Base-by-base conservation (phyloP, 2,888 invertebrate genomes). In the Camponotus fellah region DNA sequence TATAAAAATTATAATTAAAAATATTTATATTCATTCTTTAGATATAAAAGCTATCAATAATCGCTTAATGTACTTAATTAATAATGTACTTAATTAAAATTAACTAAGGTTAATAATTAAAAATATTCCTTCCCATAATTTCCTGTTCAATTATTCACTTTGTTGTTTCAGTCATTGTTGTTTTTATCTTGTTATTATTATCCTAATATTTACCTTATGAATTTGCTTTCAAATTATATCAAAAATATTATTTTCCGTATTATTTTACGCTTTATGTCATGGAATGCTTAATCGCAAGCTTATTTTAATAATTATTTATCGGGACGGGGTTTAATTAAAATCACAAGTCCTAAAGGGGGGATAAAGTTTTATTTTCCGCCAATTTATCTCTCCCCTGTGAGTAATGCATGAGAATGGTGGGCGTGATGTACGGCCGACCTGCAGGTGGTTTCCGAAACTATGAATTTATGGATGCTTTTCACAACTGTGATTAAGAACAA, bases 321-420 rank as follows among this genome's bases (percentile, higher is more conserved):
- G 21, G 58, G 8, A n/a, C 32, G 43, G 12, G 4, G 17, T 71
- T 71, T 80, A 80, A 79, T 79, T 69, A 79, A 77, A 77, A 80
- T 80, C 26, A 80, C n/a, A n/a, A 37, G 71, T 46, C 60, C 69
- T 69, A 21, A 69, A 60, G n/a, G 17, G 37, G 34, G 26, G 26
- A 26, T 34, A 9, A 17, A 60, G 46, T 80, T 80, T 80, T 80
- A 80, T 80, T 80, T 80, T 37, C 60, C 46, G 60, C 12, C 46
- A 46, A 80, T 80, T 71, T 80, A 80, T 80, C 71, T 80, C 79
- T 53, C 60, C 58, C 79, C 37, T 21, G 71, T 80, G 71, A 46
- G 34, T 60, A 80, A 71, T 60, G 37, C 69, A 69, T 21, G 60
- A 71, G 60, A 69, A 60, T 46, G 60, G 71, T 21, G 37, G 8